Base-by-base conservation (phyloP, 2,113 vertebrate genomes). In the Oryzias melastigma region DNA sequence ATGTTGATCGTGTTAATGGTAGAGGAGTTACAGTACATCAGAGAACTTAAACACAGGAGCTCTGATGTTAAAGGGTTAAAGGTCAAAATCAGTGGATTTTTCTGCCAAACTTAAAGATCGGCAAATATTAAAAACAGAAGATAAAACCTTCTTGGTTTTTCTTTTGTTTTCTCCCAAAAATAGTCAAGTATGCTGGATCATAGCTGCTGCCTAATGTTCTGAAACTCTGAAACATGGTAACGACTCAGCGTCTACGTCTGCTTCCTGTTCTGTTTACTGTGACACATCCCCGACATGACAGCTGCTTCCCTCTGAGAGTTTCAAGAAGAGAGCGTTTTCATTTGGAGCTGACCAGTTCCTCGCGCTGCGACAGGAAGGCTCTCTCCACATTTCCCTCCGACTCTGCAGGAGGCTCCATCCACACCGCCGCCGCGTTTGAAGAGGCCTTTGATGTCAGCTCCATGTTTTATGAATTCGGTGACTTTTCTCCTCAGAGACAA, bases 391-490 rank as follows among this genome's bases (percentile, higher is more conserved):
- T 22, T 57, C 44, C 35, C 15, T 29, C 45, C 45, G 27, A 15
- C 52, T 63, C 55, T 57, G 55, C 62, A 72, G 54, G 52, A 51
- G 73, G 14, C 55, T 71, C 40, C 61, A 40, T 68, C 49, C 57
- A 47, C 5, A 12, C 7, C 10, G 3, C 22, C 8, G 1, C 52
- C 25, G 54, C 55, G 16, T 73, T 64, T 83, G 72, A 82, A 75
- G 80, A 58, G 72, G 69, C 60, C 66, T 81, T 80, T 73, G 65
- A 85, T 72, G 69, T 78, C 69, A 45, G 65, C 64, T 50, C 82
- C 65, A 87, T 85, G 71, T 63, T 77, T 87, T 61, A 86, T 81
- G 57, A 74, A 85, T 75, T 43, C 12, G 29, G 58, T 81, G 80
- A 74, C 64, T 77, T 80, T 76, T 69, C 59, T 69, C n/a, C 14